These are phyloP conservation scores for Salmo trutta DNA, from an alignment of 2,797 vertebrate genomes.

Conservation along the genomic window DNA sequence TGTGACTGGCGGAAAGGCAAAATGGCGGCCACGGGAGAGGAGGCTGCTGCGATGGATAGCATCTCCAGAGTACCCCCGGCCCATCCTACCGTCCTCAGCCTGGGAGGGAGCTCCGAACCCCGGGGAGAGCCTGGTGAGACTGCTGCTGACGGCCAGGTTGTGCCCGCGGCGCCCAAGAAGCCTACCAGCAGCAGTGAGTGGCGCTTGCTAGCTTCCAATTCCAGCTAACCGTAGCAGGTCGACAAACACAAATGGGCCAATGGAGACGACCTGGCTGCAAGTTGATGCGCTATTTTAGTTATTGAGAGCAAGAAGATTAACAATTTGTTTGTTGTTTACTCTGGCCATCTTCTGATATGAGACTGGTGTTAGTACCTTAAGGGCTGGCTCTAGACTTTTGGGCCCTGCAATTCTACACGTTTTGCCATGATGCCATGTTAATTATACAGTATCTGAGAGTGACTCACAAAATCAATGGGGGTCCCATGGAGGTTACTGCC, in stretches of 20 bases:
- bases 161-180: conserved; percentile 54
- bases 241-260: background rate
- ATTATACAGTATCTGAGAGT: no score
- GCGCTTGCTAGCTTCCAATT: background rate
- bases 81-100: conserved; percentile 39
- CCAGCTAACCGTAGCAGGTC: background rate
- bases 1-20: conserved; percentile 63
- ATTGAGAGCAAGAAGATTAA: no score
- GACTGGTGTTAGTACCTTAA: no score
- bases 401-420: no score
- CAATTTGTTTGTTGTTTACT: no score
- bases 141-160: background rate
- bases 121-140: conserved; percentile 3
- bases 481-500: no score
- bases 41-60: conserved; percentile 74
- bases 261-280: no score
- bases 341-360: no score
- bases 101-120: conserved; percentile 7
- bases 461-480: no score
- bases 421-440: no score
- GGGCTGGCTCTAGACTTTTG: no score
- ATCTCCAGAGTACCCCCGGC: conserved; percentile 61
- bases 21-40: conserved; percentile 78
- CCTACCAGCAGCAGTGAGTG: conserved; percentile 66
- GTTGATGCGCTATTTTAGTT: no score